Evolutionary conservation across 2,797 vertebrate genomes (phyloP).

Genomic region (Sciaenops ocellatus): DNA sequence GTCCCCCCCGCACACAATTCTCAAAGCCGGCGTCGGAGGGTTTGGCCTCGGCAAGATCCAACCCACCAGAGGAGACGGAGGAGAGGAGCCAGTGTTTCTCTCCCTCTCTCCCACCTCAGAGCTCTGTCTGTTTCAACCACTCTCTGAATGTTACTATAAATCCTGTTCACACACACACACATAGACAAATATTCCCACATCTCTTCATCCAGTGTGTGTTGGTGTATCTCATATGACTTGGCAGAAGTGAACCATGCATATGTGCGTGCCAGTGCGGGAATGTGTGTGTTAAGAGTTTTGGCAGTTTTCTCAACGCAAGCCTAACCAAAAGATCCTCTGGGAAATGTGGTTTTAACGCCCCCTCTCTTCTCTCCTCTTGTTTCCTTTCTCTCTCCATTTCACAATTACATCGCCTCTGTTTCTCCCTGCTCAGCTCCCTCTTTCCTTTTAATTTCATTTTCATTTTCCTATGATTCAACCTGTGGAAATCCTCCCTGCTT

Average conservation of each 20-base stretch:
- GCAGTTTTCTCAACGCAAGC: conserved; percentile 71
- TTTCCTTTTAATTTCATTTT: conserved; percentile 35
- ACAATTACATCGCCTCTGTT: conserved; percentile 54
- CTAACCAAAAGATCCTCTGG: conserved; percentile 73
- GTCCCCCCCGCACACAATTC: conserved; percentile 53
- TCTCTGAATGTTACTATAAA: conserved; percentile 61
- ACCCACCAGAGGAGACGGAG: conserved; percentile 69
- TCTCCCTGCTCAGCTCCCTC: conserved; percentile 26
- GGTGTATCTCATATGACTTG: conserved; percentile 73
- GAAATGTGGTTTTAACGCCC: conserved; percentile 80
- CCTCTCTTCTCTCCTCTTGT: conserved; percentile 64
- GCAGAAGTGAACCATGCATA: conserved; percentile 67
- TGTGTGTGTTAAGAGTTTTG: conserved; percentile 76
- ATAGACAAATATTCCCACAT: conserved; percentile 60
- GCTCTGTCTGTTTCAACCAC: conserved; percentile 60
- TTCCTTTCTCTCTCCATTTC: conserved; percentile 65
- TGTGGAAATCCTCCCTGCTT: conserved; percentile 22
- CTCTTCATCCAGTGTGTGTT: conserved; percentile 59
- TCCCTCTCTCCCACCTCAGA: conserved; percentile 28
- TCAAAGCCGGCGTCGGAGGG: conserved; percentile 65
- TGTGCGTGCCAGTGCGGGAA: conserved; percentile 64
- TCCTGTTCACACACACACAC: conserved; percentile 46
- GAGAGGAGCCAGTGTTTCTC: conserved; percentile 67
- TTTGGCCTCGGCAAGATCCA: conserved; percentile 70
- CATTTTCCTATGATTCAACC: conserved; percentile 35